Evolutionary conservation across 2,113 vertebrate genomes (phyloP).

Genomic region (Charina bottae): DNA sequence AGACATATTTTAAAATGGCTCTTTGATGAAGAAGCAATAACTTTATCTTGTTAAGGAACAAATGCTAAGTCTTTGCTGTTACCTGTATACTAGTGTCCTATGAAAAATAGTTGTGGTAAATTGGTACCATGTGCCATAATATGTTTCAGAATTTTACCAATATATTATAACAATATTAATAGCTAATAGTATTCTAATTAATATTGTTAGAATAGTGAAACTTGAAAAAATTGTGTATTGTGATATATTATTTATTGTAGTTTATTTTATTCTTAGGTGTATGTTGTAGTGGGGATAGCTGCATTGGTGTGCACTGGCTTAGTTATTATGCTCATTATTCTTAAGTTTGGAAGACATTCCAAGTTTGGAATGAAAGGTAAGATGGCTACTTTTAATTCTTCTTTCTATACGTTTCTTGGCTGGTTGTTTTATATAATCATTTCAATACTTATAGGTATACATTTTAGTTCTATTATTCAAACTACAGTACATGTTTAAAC

Average conservation of each 20-base stretch:
- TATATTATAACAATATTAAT: conserved; percentile 4
- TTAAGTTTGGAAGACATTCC: conserved; percentile 96
- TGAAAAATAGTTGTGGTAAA: not conserved
- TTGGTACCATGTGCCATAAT: not conserved
- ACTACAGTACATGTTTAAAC: not conserved
- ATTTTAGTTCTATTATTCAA: not conserved
- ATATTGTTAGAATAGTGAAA: not conserved
- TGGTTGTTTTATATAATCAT: not conserved
- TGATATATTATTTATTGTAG: conserved; percentile 9
- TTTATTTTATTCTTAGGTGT: conserved; percentile 79
- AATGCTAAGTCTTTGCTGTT: not conserved
- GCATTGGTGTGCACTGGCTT: conserved; percentile 93
- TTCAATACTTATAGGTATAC: not conserved
- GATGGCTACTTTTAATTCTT: conserved; percentile 58
- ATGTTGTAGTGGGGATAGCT: conserved; percentile 94
- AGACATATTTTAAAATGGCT: not conserved
- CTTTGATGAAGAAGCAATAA: not conserved
- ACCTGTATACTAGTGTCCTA: not conserved
- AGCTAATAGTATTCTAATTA: conserved; percentile 18
- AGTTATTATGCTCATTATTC: conserved; percentile 92
- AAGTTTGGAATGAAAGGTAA: conserved; percentile 99
- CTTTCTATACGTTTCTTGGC: conserved; percentile 21
- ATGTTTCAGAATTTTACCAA: not conserved
- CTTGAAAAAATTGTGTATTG: not conserved
- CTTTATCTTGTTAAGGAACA: not conserved